Evolutionary conservation across 2,113 vertebrate species (phyloP).

Genomic region (Budorcas taxicolor): DNA sequence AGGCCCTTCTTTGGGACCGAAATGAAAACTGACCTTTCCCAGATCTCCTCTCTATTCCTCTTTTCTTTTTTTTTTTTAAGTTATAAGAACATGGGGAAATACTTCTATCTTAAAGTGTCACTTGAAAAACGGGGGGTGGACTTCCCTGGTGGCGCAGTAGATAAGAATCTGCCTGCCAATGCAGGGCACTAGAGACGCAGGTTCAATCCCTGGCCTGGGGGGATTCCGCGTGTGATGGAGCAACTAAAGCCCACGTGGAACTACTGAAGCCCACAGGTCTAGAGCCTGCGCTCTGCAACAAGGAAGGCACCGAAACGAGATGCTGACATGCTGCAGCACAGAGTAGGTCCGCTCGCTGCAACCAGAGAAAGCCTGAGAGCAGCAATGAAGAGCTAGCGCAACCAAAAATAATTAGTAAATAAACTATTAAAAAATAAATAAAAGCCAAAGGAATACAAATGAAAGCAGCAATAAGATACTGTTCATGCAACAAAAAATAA

Average conservation of each 20-base stretch:
- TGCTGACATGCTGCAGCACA: not conserved
- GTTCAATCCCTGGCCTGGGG: not conserved
- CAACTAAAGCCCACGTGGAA: not conserved
- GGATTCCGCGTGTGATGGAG: not conserved
- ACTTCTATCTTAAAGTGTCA: not conserved
- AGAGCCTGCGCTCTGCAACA: not conserved
- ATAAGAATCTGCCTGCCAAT: not conserved
- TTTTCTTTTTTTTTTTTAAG: not conserved
- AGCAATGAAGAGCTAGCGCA: not conserved
- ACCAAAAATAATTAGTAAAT: not conserved
- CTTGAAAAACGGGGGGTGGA: not conserved
- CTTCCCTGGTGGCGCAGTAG: not conserved
- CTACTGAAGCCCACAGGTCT: not conserved
- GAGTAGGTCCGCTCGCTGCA: not conserved
- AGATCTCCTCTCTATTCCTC: not conserved
- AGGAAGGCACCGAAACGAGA: not conserved
- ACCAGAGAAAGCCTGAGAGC: not conserved
- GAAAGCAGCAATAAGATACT: not conserved
- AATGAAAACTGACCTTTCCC: not conserved
- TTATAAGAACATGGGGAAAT: not conserved
- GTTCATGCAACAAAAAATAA: not conserved
- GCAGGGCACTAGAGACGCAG: not conserved
- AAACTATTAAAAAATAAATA: not conserved
- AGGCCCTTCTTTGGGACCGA: not conserved
- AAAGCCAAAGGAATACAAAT: not conserved